Percentiles rank a stretch among this genome's conserved stretches.
Conservation (phyloP, 2,888 invertebrate genomes). For the Tubulanus polymorphus region DNA sequence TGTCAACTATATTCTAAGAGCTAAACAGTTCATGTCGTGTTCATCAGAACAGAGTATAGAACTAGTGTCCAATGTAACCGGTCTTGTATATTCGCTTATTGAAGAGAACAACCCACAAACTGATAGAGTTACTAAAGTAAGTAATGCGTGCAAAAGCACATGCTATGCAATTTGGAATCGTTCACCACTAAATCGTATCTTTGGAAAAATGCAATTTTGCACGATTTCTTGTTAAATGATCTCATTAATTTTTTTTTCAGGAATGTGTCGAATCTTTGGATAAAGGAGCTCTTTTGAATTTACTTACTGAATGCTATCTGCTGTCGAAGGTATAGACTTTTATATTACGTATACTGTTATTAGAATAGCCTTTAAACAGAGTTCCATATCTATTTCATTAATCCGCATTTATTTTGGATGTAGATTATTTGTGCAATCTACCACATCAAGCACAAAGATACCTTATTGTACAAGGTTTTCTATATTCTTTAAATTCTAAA, state of each 20-base stretch:
- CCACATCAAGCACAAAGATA: too few relatives aligned
- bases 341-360: too few relatives aligned
- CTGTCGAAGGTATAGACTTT: slow-evolving; percentile 32
- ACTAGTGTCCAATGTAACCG: slow-evolving; percentile 37
- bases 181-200: neutral
- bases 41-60: slow-evolving; percentile 32
- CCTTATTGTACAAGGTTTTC: too few relatives aligned
- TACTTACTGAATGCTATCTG: slow-evolving; percentile 35
- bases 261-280: slow-evolving; percentile 48
- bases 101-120: slow-evolving; percentile 42
- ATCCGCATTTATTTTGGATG: too few relatives aligned
- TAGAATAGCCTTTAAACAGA: too few relatives aligned
- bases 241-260: slow-evolving; percentile 22
- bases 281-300: slow-evolving; percentile 31
- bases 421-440: too few relatives aligned
- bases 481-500: too few relatives aligned
- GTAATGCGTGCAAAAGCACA: too few relatives aligned
- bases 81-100: slow-evolving; percentile 40
- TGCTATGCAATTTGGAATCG: neutral
- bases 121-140: slow-evolving; percentile 26
- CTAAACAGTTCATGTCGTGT: slow-evolving; percentile 40
- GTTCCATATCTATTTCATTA: too few relatives aligned
- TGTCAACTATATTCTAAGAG: slow-evolving; percentile 50
- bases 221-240: neutral
- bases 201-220: neutral